Evolutionary conservation across 2,888 invertebrate genomes (phyloP).

Genomic region (Stictocephala bisonia): DNA sequence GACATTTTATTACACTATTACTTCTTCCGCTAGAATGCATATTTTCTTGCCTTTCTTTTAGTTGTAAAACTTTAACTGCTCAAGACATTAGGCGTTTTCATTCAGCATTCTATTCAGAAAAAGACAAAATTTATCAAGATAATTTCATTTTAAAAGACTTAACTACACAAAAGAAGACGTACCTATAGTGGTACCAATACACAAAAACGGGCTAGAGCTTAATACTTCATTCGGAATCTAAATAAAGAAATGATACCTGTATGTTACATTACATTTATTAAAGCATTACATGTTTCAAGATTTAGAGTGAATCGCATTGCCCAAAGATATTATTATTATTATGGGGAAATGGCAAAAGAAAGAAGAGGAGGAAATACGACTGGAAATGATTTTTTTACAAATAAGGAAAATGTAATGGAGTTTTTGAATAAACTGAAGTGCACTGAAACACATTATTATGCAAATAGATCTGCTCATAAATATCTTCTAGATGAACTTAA

Average conservation of each 20-base stretch:
- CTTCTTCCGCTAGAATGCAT: not conserved
- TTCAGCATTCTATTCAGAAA: slow-evolving; percentile 13
- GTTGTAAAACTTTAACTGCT: not conserved
- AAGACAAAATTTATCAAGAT: slow-evolving; percentile 36
- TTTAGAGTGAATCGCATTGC: slow-evolving; percentile 27
- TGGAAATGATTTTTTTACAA: slow-evolving; percentile 4
- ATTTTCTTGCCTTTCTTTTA: not conserved
- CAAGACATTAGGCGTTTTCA: slow-evolving; percentile 28
- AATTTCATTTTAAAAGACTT: slow-evolving; percentile 31
- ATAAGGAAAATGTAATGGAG: slow-evolving; percentile 7
- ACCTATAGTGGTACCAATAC: not conserved
- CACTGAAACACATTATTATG: slow-evolving; percentile 32
- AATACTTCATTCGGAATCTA: slow-evolving; percentile 4
- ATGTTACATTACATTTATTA: slow-evolving; percentile 25
- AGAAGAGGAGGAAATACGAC: slow-evolving; percentile 22
- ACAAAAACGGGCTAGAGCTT: not conserved
- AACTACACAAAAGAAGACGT: not conserved
- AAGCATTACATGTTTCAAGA: slow-evolving; percentile 24
- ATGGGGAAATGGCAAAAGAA: slow-evolving; percentile 16
- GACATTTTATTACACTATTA: not conserved
- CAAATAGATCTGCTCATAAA: not conserved
- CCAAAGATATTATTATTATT: not conserved
- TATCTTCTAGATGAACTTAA: slow-evolving; percentile 27
- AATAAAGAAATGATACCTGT: slow-evolving; percentile 33
- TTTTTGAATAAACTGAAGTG: not conserved